These are phyloP conservation scores for Albula glossodonta DNA, from an alignment of 2,113 vertebrate species.

Conservation along the genomic window DNA sequence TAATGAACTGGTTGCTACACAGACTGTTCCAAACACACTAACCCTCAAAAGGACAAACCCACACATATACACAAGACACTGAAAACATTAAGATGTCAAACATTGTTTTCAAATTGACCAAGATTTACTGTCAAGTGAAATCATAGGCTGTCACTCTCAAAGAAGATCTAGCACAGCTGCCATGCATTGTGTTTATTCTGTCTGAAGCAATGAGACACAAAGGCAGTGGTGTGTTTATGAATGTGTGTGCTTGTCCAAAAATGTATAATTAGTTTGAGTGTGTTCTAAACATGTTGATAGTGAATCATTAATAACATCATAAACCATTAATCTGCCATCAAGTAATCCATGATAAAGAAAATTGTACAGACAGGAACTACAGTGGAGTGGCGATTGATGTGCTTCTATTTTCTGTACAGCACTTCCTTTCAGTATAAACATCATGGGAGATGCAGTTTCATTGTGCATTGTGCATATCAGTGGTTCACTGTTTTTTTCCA, in stretches of 20 bases:
- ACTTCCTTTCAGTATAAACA: background rate
- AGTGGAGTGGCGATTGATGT: background rate
- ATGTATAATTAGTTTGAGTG: background rate
- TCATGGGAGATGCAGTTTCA: background rate
- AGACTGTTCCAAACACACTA: background rate
- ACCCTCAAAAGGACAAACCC: background rate
- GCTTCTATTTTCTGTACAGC: background rate
- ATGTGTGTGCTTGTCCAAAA: background rate
- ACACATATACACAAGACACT: background rate
- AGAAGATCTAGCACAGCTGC: background rate
- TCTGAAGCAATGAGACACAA: background rate
- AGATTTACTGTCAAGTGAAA: too few relatives aligned
- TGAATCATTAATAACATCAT: background rate
- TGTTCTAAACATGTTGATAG: background rate
- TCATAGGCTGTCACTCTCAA: background rate
- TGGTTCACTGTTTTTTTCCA: slow-evolving; percentile 33
- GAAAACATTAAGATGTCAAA: background rate
- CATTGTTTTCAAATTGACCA: background rate
- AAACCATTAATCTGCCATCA: background rate
- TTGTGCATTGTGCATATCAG: slow-evolving; percentile 30
- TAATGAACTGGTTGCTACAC: background rate
- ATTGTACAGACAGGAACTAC: background rate
- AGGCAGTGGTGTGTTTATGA: background rate
- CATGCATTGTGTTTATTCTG: background rate
- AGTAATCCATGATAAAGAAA: background rate